These are phyloP conservation scores for Puntigrus tetrazona DNA, from an alignment of 2,113 vertebrate genomes.

Conservation along the genomic window DNA sequence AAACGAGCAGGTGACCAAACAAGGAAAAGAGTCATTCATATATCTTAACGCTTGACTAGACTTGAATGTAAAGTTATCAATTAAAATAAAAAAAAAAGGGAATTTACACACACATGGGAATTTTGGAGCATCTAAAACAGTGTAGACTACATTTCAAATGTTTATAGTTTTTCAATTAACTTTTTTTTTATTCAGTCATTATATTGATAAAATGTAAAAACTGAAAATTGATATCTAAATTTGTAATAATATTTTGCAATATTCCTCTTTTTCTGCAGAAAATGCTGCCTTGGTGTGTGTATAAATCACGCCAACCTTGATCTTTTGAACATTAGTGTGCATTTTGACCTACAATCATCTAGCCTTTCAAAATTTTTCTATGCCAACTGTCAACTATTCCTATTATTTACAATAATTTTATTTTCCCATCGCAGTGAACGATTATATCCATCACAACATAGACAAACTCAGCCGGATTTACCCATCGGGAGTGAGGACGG, in stretches of 20 bases:
- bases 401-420: no score
- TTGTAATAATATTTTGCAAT: background rate
- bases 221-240: background rate
- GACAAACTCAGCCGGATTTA: constrained; percentile 90
- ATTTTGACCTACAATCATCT: background rate
- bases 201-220: background rate
- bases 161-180: background rate
- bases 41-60: background rate
- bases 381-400: no score
- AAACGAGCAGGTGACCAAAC: background rate
- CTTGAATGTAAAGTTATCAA: background rate
- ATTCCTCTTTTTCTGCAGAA: background rate
- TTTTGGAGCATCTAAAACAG: background rate
- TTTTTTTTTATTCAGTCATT: background rate
- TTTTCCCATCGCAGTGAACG: constrained; percentile 71
- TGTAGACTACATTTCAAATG: background rate
- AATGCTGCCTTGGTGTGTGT: background rate
- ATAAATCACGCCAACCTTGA: background rate
- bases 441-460: constrained; percentile 82
- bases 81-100: background rate
- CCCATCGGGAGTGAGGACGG: constrained; percentile 84
- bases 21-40: background rate
- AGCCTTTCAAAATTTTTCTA: no score
- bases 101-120: background rate
- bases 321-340: background rate